A percentile compares a stretch with the other conserved stretches of the same genome.
phyloP scores from a whole-genome alignment of 2,888 invertebrate genomes.

The Drosophila engyochracea region DNA sequence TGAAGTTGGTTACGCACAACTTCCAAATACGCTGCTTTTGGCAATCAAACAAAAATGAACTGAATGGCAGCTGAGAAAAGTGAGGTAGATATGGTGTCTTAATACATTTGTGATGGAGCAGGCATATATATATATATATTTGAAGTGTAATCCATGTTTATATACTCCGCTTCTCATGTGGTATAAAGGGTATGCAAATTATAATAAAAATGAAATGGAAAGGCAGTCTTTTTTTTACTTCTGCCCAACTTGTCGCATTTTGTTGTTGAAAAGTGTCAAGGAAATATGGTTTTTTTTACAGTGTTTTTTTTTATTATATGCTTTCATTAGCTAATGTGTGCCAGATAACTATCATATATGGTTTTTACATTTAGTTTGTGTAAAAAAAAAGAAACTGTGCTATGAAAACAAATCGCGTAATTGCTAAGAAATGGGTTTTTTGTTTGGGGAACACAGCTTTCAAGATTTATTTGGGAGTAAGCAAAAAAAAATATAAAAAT shows the following conservation, averaged over 20 bases:
- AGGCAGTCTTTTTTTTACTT: constrained; percentile 16
- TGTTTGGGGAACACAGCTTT: constrained; percentile 22
- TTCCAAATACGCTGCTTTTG: constrained; percentile 10
- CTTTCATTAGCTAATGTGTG: constrained; percentile 64
- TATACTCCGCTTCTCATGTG: not conserved
- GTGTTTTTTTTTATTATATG: constrained; percentile 20
- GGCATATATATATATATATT: not conserved
- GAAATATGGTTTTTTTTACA: constrained; percentile 23
- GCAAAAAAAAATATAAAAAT: constrained; percentile 29
- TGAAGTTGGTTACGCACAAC: not conserved
- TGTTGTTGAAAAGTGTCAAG: constrained; percentile 40
- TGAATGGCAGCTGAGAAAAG: not conserved
- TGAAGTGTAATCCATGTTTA: not conserved
- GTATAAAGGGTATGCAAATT: not conserved
- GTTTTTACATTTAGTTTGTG: constrained; percentile 4
- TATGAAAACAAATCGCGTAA: constrained; percentile 48
- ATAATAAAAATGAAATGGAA: constrained; percentile 39
- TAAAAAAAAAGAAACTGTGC: constrained; percentile 37
- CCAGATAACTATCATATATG: constrained; percentile 57
- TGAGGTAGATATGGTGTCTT: not conserved
- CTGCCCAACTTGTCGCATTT: constrained; percentile 52
- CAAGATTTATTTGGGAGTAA: constrained; percentile 44
- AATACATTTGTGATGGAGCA: not conserved
- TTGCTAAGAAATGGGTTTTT: constrained; percentile 52
- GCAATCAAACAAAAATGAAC: not conserved